Percentiles rank a stretch among this genome's conserved stretches.
Conservation (phyloP, 2,888 invertebrate genomes). For the Habrosyne pyritoides region DNA sequence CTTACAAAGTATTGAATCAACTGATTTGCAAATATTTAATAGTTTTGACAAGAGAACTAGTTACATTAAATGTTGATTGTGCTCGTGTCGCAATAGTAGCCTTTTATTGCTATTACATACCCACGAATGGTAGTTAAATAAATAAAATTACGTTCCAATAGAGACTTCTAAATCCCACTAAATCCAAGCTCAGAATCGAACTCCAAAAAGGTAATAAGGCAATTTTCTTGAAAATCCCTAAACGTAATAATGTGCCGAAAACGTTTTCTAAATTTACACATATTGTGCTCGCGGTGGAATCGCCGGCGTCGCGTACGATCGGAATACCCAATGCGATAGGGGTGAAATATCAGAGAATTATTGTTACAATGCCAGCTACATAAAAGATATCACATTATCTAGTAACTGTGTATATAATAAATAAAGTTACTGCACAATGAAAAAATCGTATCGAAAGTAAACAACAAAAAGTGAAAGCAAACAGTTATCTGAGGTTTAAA, state of each 20-base stretch:
- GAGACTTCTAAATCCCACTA: conserved; percentile 62
- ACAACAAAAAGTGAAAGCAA: conserved; percentile 35
- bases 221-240: conserved; percentile 82
- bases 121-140: conserved; percentile 39
- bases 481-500: conserved; percentile 40
- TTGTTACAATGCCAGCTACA: conserved; percentile 51
- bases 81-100: background rate
- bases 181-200: conserved; percentile 73
- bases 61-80: too few species aligned
- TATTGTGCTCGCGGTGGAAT: conserved; percentile 76
- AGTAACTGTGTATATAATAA: conserved; percentile 15
- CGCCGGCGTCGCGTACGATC: conserved; percentile 69
- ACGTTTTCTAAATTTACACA: conserved; percentile 82
- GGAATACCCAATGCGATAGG: conserved; percentile 73
- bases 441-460: conserved; percentile 27
- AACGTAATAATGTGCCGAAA: conserved; percentile 82
- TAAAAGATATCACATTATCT: conserved; percentile 28
- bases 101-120: conserved; percentile 9
- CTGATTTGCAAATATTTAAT: too few species aligned
- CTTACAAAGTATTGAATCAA: background rate
- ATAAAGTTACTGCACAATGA: conserved; percentile 19
- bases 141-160: conserved; percentile 53
- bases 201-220: conserved; percentile 80
- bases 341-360: conserved; percentile 63
- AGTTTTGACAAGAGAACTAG: too few species aligned